Evolutionary conservation across 2,888 invertebrate genomes (phyloP).

Genomic region (Unio pictorum): DNA sequence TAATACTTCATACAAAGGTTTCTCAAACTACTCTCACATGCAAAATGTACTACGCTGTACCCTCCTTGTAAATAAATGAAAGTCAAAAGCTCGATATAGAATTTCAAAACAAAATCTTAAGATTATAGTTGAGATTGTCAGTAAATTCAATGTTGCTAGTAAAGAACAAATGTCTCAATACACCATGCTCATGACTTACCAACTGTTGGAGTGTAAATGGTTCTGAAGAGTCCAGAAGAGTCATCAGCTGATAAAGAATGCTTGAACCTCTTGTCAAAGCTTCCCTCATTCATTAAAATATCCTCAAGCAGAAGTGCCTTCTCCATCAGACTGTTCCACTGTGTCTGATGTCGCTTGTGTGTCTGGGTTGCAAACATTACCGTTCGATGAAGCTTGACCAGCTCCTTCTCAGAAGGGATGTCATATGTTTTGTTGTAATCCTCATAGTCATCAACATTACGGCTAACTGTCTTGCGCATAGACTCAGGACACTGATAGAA

Average conservation of each 20-base stretch:
- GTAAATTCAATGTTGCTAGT: no score
- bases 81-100: background rate
- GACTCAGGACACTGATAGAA: constrained; percentile 66
- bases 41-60: no score
- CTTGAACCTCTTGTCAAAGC: constrained; percentile 48
- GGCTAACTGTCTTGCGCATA: constrained; percentile 51
- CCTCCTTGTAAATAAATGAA: background rate
- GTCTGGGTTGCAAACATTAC: constrained; percentile 79
- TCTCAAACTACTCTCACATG: no score
- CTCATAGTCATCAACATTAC: constrained; percentile 65
- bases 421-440: constrained; percentile 62
- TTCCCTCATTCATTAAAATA: constrained; percentile 82
- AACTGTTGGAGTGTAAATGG: constrained; percentile 67
- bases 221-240: constrained; percentile 32
- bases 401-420: constrained; percentile 80
- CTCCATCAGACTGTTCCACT: constrained; percentile 88
- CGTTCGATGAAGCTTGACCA: constrained; percentile 85
- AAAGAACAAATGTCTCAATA: background rate
- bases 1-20: no score
- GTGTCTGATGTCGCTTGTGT: constrained; percentile 93
- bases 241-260: constrained; percentile 17
- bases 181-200: constrained; percentile 55
- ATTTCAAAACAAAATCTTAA: no score
- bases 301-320: constrained; percentile 86
- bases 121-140: no score